Evolutionary conservation across 2,888 invertebrate species (phyloP).

Genomic region (Lottia gigantea): DNA sequence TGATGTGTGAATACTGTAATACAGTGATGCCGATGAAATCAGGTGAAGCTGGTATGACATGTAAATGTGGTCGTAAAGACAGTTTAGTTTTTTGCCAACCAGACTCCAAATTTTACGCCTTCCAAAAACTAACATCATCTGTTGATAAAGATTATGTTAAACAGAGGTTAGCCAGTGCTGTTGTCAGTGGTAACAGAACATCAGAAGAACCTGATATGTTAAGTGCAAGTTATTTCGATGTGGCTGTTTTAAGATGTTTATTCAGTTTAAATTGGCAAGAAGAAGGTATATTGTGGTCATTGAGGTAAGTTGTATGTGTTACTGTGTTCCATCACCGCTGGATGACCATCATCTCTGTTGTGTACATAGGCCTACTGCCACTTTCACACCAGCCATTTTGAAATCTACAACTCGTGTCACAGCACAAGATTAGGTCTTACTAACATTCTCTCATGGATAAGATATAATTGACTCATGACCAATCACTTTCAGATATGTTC

Average conservation of each 20-base stretch:
- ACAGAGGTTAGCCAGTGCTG: constrained; percentile 70
- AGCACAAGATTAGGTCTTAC: too few relatives aligned
- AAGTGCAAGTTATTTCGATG: constrained; percentile 92
- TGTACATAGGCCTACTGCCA: too few relatives aligned
- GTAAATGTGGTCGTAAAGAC: constrained; percentile 56
- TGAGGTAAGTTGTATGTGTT: constrained; percentile 70
- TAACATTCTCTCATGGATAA: too few relatives aligned
- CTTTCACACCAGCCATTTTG: too few relatives aligned
- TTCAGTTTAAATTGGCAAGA: constrained; percentile 98
- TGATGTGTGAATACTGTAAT: constrained; percentile 65
- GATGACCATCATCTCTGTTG: background rate
- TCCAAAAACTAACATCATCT: constrained; percentile 69
- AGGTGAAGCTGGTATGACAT: constrained; percentile 38
- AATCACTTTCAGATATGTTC: constrained; percentile 49
- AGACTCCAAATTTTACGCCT: constrained; percentile 43
- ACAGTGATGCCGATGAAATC: constrained; percentile 61
- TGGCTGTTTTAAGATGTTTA: constrained; percentile 93
- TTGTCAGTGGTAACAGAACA: constrained; percentile 54
- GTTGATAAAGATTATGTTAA: constrained; percentile 84
- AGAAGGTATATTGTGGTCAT: constrained; percentile 97
- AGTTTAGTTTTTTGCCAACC: constrained; percentile 50
- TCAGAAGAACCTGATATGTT: constrained; percentile 55
- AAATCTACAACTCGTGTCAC: too few relatives aligned
- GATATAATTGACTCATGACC: too few relatives aligned
- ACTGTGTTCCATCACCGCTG: background rate